A percentile compares a stretch with the other conserved stretches of the same genome.
These are phyloP conservation scores for Himalopsyche phryganea DNA, from an alignment of 1,140 invertebrate genomes.

Conservation along the genomic window DNA sequence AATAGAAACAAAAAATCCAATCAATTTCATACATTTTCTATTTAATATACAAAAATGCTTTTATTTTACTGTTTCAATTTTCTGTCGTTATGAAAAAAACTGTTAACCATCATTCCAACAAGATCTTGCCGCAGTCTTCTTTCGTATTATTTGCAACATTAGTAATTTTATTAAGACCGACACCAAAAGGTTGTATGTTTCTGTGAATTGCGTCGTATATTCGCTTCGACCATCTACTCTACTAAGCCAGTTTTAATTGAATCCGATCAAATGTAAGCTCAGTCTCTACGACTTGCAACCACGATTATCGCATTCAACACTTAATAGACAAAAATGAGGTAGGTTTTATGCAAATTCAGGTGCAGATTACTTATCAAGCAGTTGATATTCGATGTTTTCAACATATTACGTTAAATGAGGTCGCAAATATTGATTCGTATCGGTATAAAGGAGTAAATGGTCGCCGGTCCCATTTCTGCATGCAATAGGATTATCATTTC, in stretches of 20 bases:
- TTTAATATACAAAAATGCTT: too few relatives aligned
- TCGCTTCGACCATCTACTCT: slow-evolving; percentile 1
- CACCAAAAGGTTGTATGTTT: too few relatives aligned
- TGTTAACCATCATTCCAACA: too few relatives aligned
- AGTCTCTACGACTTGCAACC: slow-evolving; percentile 12
- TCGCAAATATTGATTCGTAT: slow-evolving; percentile 13
- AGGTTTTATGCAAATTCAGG: slow-evolving; percentile 27
- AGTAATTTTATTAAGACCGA: neutral
- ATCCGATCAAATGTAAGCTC: slow-evolving; percentile 11
- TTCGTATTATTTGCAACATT: too few relatives aligned
- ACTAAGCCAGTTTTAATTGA: slow-evolving; percentile 27
- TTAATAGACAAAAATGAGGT: slow-evolving; percentile 30
- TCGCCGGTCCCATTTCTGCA: too few relatives aligned
- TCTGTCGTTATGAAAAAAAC: too few relatives aligned
- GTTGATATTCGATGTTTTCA: neutral
- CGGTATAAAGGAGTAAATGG: neutral
- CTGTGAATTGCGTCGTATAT: too few relatives aligned
- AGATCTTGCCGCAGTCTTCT: too few relatives aligned
- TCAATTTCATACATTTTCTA: too few relatives aligned
- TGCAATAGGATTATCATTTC: too few relatives aligned
- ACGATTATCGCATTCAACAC: slow-evolving; percentile 33
- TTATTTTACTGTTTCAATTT: too few relatives aligned
- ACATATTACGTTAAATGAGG: neutral
- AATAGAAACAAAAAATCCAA: too few relatives aligned
- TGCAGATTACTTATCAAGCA: neutral